Base-by-base conservation (phyloP, 2,113 vertebrate species). In the Delphinapterus leucas region DNA sequence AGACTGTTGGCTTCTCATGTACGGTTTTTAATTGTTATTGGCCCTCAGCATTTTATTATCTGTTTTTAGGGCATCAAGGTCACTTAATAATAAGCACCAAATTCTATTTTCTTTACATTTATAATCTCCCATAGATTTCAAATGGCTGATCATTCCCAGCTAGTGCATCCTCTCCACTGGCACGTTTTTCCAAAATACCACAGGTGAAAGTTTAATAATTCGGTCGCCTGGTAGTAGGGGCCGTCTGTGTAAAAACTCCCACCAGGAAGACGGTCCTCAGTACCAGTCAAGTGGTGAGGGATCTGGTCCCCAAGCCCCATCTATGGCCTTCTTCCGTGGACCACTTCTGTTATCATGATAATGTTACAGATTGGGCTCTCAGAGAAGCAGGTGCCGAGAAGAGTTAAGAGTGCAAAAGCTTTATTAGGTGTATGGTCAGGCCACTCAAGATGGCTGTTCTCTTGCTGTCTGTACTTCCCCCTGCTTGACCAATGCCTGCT, bases 21-120 rank as follows among this genome's bases (percentile, higher is more conserved):
- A 88, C 77, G 61, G 4, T 68, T 93, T 95, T 91, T 58, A 89
- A 38, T 80, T 82, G 58, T 79, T 92, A 61, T 80, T 85, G 84
- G 61, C 28, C 1, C 55, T 65, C n/a, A 79, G 10, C 33, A 90
- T 93, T 93, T 79, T 53, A 60, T 70, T 67, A 76, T 90, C 28
- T 97, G 20, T 49, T 93, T 15, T 58, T 70, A 74, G 33, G 38
- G 38, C 58, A 88, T 85, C 47, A 68, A 14, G 61, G 49, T 80
- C 88, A 92, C 38, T 88, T 79, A 79, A 65, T 84, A 94, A 84
- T 33, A 80, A 79, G 36, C 65, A 84, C 49, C 17, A 15, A 53
- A 21, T 84, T 89, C n/a, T 25, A 80, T 96, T 96, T 88, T 93
- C 61, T 89, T 93, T 47, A 21, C 67, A 65, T 84, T 63, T 95